Evolutionary conservation across 2,797 vertebrate species (phyloP).

Genomic region (Parauchenoglanis punctatus): DNA sequence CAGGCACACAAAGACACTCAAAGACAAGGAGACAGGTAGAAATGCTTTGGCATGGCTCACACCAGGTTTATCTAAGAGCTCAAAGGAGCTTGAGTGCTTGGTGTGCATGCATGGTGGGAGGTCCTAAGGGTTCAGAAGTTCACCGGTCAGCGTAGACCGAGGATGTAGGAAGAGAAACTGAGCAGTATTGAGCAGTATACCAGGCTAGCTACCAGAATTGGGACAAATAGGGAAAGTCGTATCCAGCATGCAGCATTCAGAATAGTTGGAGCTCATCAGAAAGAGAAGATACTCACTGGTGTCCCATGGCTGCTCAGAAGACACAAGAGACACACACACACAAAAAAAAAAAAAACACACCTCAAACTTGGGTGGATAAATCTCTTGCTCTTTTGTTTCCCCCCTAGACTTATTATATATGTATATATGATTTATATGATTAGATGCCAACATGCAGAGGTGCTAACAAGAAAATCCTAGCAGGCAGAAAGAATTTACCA

Average conservation of each 20-base stretch:
- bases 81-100: conserved; percentile 11
- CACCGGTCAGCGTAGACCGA: conserved; percentile 14
- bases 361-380: conserved; percentile 36
- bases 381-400: background rate
- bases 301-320: conserved; percentile 83
- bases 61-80: background rate
- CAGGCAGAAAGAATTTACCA: background rate
- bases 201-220: conserved; percentile 57
- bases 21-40: conserved; percentile 15
- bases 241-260: conserved; percentile 76
- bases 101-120: conserved; percentile 51
- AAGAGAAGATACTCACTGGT: conserved; percentile 81
- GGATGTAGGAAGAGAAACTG: conserved; percentile 39
- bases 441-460: background rate
- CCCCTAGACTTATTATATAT: too few species aligned
- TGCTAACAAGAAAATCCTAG: background rate
- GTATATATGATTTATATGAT: too few species aligned
- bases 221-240: conserved; percentile 53
- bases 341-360: conserved; percentile 34
- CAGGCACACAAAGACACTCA: background rate
- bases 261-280: conserved; percentile 60
- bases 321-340: conserved; percentile 72
- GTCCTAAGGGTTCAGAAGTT: conserved; percentile 31
- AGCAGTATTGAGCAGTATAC: conserved; percentile 49
- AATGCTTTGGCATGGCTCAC: conserved; percentile 37